These are phyloP conservation scores for Dicaeum eximium DNA, from an alignment of 2,113 vertebrate genomes.

Conservation along the genomic window DNA sequence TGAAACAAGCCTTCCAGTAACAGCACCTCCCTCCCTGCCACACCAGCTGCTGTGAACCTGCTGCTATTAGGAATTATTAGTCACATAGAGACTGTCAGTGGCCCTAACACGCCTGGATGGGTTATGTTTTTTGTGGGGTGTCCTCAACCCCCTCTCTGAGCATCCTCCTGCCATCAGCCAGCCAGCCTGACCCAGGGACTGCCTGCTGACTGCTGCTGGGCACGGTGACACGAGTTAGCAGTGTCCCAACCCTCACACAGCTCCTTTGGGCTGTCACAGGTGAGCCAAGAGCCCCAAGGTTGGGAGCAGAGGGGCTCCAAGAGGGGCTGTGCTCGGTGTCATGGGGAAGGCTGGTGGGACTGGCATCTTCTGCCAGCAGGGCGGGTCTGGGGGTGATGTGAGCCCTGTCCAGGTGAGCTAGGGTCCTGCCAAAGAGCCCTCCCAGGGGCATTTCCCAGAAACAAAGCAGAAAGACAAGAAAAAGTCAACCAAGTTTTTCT, in stretches of 20 bases:
- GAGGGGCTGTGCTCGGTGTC: not conserved
- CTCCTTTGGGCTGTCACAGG: not conserved
- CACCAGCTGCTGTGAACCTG: not conserved
- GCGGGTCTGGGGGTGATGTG: not conserved
- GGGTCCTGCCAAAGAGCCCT: not conserved
- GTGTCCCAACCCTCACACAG: not conserved
- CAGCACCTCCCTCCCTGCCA: slow-evolving; percentile 16
- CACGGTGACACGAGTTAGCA: fast-evolving
- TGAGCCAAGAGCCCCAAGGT: not conserved
- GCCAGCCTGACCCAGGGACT: not conserved
- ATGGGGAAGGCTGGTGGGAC: not conserved
- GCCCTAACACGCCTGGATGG: not conserved
- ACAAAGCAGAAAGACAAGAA: not conserved
- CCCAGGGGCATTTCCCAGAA: not conserved
- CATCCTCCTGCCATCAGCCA: not conserved
- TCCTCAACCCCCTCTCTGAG: not conserved
- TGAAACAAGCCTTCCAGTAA: not conserved
- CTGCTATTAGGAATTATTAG: not conserved
- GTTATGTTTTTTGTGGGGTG: not conserved
- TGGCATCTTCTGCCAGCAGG: not conserved
- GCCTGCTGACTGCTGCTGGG: not conserved
- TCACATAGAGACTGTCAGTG: not conserved
- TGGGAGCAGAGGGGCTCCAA: not conserved
- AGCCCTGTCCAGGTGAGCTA: not conserved
- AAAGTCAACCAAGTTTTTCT: not conserved